These are phyloP conservation scores for Bombus vancouverensis DNA, from an alignment of 1,140 invertebrate species.

Conservation along the genomic window DNA sequence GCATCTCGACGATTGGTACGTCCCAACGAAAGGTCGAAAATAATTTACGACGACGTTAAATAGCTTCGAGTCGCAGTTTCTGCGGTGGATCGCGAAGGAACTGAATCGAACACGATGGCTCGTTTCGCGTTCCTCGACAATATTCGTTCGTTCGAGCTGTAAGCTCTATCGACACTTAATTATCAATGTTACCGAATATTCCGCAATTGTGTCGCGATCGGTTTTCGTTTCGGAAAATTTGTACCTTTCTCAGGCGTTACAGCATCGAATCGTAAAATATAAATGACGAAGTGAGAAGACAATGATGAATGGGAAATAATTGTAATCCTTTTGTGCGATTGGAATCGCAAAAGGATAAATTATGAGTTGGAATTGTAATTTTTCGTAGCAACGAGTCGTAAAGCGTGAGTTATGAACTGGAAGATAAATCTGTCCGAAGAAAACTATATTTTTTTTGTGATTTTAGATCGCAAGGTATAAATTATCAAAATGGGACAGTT, in stretches of 20 bases:
- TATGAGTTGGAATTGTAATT: neutral
- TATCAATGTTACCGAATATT: neutral
- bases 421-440: neutral
- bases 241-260: neutral
- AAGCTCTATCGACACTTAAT: neutral
- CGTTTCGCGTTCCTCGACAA: neutral
- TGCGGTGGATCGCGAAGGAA: neutral
- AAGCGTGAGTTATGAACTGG: neutral
- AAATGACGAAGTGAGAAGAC: neutral
- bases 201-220: neutral
- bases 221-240: neutral
- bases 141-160: neutral
- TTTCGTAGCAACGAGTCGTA: neutral
- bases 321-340: too few relatives aligned
- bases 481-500: neutral
- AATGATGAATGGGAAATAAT: neutral
- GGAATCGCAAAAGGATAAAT: neutral
- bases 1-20: neutral
- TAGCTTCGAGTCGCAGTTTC: neutral
- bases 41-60: slow-evolving; percentile 24
- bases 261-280: neutral
- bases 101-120: neutral
- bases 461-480: neutral
- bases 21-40: slow-evolving; percentile 12
- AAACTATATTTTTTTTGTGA: neutral